phyloP scores from a whole-genome alignment of 2,888 invertebrate genomes.

The Scaptomyza reducta region DNA sequence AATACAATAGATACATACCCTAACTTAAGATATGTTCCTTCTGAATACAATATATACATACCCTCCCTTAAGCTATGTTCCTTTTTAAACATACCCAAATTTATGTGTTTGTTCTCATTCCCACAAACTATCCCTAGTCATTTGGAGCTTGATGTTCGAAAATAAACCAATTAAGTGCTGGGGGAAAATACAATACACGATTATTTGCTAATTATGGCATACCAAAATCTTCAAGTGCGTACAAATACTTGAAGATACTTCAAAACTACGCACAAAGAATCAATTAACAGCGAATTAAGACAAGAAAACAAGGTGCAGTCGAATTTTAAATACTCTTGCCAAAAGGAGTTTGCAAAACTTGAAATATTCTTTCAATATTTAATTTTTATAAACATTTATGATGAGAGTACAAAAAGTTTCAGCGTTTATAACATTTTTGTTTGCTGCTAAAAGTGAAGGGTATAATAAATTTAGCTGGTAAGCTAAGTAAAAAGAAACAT shows the following conservation, averaged over 20 bases:
- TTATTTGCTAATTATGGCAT: slow-evolving; percentile 34
- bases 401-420: no score
- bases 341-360: not conserved
- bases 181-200: slow-evolving; percentile 10
- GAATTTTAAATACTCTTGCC: not conserved
- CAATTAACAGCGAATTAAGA: slow-evolving; percentile 11
- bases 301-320: slow-evolving; percentile 1
- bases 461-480: slow-evolving; percentile 25
- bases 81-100: no score
- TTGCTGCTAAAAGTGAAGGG: slow-evolving; percentile 38
- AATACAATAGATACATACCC: no score
- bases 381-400: not conserved
- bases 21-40: no score
- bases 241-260: slow-evolving; percentile 20
- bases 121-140: not conserved
- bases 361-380: not conserved
- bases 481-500: slow-evolving; percentile 26
- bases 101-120: no score
- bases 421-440: no score
- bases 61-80: no score
- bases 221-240: slow-evolving; percentile 9
- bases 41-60: no score
- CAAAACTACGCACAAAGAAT: slow-evolving; percentile 48
- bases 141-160: slow-evolving; percentile 9
- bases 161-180: slow-evolving; percentile 11